These are phyloP conservation scores for Natrix natrix DNA, from an alignment of 2,797 vertebrate genomes.

Conservation along the genomic window DNA sequence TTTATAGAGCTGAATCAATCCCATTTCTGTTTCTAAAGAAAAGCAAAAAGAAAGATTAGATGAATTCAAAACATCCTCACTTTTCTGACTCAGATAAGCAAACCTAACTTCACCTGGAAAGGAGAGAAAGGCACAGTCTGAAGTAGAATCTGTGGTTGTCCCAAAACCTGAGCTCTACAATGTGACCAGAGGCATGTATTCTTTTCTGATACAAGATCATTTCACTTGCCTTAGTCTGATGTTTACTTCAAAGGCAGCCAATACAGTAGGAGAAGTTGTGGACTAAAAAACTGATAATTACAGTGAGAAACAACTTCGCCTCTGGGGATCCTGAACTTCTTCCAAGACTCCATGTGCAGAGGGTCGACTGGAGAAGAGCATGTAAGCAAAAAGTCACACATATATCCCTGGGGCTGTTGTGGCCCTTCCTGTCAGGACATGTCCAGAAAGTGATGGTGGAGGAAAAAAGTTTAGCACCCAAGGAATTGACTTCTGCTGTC, in stretches of 20 bases:
- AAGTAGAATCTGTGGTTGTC: background rate
- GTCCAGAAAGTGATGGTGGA: too few species aligned
- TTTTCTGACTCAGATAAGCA: background rate
- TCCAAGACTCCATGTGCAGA: background rate
- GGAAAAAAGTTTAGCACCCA: too few species aligned
- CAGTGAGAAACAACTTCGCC: background rate
- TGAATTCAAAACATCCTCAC: background rate
- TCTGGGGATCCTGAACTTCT: background rate
- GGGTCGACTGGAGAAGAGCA: background rate
- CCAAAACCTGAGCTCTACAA: background rate
- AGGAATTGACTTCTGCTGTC: too few species aligned
- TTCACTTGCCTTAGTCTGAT: background rate
- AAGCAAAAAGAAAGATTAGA: background rate
- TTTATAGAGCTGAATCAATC: background rate
- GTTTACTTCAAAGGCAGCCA: background rate
- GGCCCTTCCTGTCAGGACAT: too few species aligned
- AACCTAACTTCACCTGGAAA: background rate
- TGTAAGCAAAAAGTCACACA: too few species aligned
- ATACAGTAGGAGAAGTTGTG: background rate
- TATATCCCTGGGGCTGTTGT: too few species aligned
- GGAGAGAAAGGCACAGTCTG: background rate
- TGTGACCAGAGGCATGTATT: background rate
- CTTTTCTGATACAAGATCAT: background rate
- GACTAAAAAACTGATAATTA: background rate
- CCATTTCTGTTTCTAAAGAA: background rate